phyloP scores from a whole-genome alignment of 2,113 vertebrate genomes.

The Seriola quinqueradiata region DNA sequence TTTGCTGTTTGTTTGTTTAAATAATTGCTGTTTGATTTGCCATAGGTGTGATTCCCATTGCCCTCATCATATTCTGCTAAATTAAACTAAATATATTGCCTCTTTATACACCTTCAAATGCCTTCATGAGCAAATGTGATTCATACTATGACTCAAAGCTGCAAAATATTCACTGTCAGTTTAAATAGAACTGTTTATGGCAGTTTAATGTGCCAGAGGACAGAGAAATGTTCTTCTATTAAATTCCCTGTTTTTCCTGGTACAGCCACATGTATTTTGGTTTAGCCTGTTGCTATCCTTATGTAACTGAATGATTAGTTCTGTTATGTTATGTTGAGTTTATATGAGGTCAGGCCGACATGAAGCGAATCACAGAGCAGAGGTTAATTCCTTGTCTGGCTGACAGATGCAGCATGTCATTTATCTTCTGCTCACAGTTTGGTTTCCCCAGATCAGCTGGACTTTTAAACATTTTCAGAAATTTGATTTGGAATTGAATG shows the following conservation, averaged over 20 bases:
- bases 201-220: background rate
- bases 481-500: background rate
- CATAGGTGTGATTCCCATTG: background rate
- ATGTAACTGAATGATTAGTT: slow-evolving; percentile 45
- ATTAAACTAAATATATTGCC: background rate
- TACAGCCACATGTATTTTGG: background rate
- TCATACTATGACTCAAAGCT: slow-evolving; percentile 7
- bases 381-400: slow-evolving; percentile 21
- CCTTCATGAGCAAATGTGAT: slow-evolving; percentile 1
- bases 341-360: slow-evolving; percentile 13
- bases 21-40: background rate
- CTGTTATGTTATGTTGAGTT: slow-evolving; percentile 11
- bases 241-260: background rate
- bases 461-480: slow-evolving; percentile 25
- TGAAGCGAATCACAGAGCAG: slow-evolving; percentile 10
- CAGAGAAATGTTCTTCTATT: background rate
- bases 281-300: background rate
- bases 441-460: background rate
- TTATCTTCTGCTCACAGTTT: slow-evolving; percentile 11
- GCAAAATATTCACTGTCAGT: background rate
- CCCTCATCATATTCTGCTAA: background rate
- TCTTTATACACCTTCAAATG: background rate
- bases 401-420: slow-evolving; percentile 34
- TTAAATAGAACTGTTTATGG: background rate
- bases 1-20: too few relatives aligned